Evolutionary conservation across 1,140 invertebrate species (phyloP).

Genomic region (Maniola jurtina): DNA sequence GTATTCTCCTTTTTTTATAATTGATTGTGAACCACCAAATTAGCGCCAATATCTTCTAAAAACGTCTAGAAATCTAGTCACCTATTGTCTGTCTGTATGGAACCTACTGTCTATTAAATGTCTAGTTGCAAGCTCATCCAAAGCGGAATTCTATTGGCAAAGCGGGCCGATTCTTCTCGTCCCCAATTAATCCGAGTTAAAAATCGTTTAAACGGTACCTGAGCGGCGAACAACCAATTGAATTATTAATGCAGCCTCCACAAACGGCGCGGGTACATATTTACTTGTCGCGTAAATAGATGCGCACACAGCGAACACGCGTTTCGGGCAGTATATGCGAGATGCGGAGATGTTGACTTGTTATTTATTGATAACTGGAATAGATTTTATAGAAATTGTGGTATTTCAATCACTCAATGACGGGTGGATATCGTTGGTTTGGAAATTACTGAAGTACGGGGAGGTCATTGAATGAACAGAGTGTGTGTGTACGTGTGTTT

Average conservation of each 20-base stretch:
- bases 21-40: too few species aligned
- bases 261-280: constrained; percentile 74
- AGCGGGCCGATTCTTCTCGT: constrained; percentile 34
- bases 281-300: constrained; percentile 78
- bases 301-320: constrained; percentile 76
- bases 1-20: too few species aligned
- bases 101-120: not conserved
- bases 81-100: too few species aligned
- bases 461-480: too few species aligned
- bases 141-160: constrained; percentile 14
- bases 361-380: too few species aligned
- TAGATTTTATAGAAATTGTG: too few species aligned
- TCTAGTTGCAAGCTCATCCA: not conserved
- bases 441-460: too few species aligned
- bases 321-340: constrained; percentile 54
- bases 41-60: too few species aligned
- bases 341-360: not conserved
- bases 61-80: too few species aligned
- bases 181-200: constrained; percentile 75
- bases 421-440: too few species aligned
- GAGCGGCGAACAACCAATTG: constrained; percentile 70
- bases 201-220: constrained; percentile 77
- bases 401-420: too few species aligned
- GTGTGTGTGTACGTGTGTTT: too few species aligned
- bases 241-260: constrained; percentile 78